Evolutionary conservation across 2,113 vertebrate genomes (phyloP).

Genomic region (Sapajus apella): DNA sequence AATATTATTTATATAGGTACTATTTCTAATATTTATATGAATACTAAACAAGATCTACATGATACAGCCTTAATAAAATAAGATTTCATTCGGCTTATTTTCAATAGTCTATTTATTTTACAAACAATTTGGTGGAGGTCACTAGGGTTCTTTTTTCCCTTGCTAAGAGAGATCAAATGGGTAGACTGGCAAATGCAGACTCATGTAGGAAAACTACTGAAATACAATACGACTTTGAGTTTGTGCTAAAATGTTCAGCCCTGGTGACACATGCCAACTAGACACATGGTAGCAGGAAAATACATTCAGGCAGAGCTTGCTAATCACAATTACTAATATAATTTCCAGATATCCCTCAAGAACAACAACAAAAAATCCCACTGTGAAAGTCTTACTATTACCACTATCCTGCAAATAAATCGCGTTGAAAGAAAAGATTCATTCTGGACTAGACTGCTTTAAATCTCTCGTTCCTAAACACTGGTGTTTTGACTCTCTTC

Average conservation of each 20-base stretch:
- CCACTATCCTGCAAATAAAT: conserved; percentile 21
- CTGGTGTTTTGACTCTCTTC: neutral
- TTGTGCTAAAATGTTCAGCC: conserved; percentile 62
- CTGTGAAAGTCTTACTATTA: neutral
- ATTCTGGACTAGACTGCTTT: conserved; percentile 3
- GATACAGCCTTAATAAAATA: neutral
- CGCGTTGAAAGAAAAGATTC: conserved; percentile 38
- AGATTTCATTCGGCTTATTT: neutral
- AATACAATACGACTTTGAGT: conserved; percentile 59
- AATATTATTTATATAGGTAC: neutral
- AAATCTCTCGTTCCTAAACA: conserved; percentile 16
- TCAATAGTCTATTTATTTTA: conserved; percentile 25
- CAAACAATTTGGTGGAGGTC: conserved; percentile 3
- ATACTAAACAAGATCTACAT: neutral
- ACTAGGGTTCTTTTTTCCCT: neutral
- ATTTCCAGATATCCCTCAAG: conserved; percentile 48
- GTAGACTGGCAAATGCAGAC: conserved; percentile 19
- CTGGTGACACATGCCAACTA: conserved; percentile 42
- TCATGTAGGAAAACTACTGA: conserved; percentile 73
- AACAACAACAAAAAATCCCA: conserved; percentile 15
- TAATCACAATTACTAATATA: conserved; percentile 69
- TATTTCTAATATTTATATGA: neutral
- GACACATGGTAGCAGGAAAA: conserved; percentile 19
- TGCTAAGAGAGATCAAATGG: conserved; percentile 44
- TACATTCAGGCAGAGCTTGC: conserved; percentile 41